Conservation (phyloP, 2,888 invertebrate genomes). For the Ariolimax columbianus region DNA sequence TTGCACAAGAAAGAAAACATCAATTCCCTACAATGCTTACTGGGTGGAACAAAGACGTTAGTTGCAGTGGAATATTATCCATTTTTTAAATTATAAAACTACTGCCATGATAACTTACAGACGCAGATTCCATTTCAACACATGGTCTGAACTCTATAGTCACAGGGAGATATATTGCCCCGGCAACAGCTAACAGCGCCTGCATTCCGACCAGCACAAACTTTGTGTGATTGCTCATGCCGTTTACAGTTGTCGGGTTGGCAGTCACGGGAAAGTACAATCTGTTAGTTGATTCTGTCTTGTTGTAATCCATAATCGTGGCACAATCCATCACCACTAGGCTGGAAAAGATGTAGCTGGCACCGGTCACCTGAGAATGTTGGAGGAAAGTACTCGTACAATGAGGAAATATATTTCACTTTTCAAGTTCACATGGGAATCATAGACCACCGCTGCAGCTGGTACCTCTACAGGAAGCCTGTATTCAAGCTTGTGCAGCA, state of each 20-base stretch:
- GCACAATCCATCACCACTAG: neutral
- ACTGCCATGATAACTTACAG: too few relatives aligned
- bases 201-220: neutral
- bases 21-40: too few relatives aligned
- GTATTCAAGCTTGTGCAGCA: too few relatives aligned
- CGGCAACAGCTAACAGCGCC: neutral
- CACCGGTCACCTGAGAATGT: neutral
- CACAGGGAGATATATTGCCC: slow-evolving; percentile 8
- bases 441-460: too few relatives aligned
- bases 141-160: slow-evolving; percentile 8
- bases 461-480: too few relatives aligned
- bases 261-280: neutral
- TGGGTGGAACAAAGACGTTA: too few relatives aligned
- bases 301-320: neutral
- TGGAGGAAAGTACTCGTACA: neutral
- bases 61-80: too few relatives aligned
- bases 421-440: too few relatives aligned
- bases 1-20: too few relatives aligned
- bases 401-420: too few relatives aligned
- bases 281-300: neutral
- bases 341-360: neutral
- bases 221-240: neutral
- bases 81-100: too few relatives aligned
- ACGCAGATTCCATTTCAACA: neutral
- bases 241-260: neutral